A percentile compares a stretch with the other conserved stretches of the same genome.
These are phyloP conservation scores for Vireo griseus DNA, from an alignment of 2,797 vertebrate species.

Conservation along the genomic window DNA sequence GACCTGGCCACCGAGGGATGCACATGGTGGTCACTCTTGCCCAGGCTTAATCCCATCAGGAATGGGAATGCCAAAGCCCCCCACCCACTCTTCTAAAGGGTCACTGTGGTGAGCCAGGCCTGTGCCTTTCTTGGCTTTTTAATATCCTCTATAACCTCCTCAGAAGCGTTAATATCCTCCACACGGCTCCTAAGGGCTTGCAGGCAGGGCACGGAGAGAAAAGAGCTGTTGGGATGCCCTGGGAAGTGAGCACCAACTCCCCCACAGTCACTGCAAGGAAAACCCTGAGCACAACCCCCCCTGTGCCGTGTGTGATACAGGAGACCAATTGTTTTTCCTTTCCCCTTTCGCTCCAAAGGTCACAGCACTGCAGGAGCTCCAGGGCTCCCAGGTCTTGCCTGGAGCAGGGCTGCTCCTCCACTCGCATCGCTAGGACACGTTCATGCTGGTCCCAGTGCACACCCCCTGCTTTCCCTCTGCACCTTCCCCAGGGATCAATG, in stretches of 20 bases:
- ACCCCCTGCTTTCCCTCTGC: neutral
- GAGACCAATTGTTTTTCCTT: neutral
- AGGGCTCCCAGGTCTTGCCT: neutral
- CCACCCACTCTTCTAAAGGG: neutral
- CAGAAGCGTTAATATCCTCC: neutral
- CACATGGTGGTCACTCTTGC: accelerated
- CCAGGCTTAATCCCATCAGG: neutral
- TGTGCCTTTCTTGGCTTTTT: neutral
- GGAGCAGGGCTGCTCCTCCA: neutral
- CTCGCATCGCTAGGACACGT: accelerated
- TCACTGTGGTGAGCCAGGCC: neutral
- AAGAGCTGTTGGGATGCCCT: neutral
- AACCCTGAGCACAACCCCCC: neutral
- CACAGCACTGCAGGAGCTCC: neutral
- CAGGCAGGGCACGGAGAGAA: neutral
- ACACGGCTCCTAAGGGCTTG: neutral
- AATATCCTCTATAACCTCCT: neutral
- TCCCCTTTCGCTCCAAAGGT: neutral
- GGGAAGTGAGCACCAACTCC: neutral
- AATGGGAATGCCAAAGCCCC: neutral
- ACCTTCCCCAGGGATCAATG: neutral
- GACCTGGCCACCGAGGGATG: accelerated
- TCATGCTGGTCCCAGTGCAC: neutral
- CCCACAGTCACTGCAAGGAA: neutral
- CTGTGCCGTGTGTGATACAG: accelerated